A percentile compares a stretch with the other conserved stretches of the same genome.
These are phyloP conservation scores for Odontamblyopus rebecca DNA, from an alignment of 2,797 vertebrate species.

Conservation along the genomic window DNA sequence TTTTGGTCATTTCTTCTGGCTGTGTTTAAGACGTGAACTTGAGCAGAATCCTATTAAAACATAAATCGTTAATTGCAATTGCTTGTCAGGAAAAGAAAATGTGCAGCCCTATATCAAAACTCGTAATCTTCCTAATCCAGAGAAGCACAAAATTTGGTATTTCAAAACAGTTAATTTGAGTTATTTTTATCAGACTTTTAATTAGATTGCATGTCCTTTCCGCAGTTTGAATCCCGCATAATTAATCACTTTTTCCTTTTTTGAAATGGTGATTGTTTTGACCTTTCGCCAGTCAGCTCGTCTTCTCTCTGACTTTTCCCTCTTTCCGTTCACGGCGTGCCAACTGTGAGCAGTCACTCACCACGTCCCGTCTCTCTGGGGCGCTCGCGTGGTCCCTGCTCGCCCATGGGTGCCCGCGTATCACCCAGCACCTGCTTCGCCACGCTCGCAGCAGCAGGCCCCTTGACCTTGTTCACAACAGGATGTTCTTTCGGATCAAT, in stretches of 20 bases:
- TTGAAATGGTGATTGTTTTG: slow-evolving; percentile 28
- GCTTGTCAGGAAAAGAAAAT: too few species aligned
- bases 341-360: slow-evolving; percentile 35
- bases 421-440: slow-evolving; percentile 68
- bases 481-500: slow-evolving; percentile 45
- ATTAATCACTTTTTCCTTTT: slow-evolving; percentile 20
- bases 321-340: slow-evolving; percentile 52
- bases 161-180: background rate
- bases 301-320: slow-evolving; percentile 4
- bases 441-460: slow-evolving; percentile 32
- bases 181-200: background rate
- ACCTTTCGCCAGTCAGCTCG: slow-evolving; percentile 49
- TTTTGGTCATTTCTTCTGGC: too few species aligned
- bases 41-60: too few species aligned
- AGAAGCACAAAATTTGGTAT: too few species aligned
- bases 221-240: background rate
- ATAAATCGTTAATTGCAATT: too few species aligned
- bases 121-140: too few species aligned
- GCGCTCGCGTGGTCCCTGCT: slow-evolving; percentile 37
- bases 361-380: slow-evolving; percentile 10
- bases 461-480: slow-evolving; percentile 39
- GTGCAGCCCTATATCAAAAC: too few species aligned
- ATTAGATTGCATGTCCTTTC: background rate
- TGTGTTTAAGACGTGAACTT: too few species aligned
- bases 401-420: slow-evolving; percentile 31